These are phyloP conservation scores for Romanogobio albipinnatus DNA, from an alignment of 2,113 vertebrate species.

Conservation along the genomic window DNA sequence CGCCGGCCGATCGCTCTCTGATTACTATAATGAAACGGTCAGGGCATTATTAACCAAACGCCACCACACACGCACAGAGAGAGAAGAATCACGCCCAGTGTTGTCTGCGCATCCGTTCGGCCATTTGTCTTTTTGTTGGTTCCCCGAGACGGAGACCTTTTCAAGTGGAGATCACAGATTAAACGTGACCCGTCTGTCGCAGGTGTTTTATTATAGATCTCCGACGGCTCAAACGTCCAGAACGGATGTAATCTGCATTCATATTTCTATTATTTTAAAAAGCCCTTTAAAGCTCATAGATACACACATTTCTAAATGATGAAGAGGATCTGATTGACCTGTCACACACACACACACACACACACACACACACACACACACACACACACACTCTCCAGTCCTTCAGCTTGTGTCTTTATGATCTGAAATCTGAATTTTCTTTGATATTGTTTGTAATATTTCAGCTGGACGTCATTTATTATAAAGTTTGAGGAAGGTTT, in stretches of 20 bases:
- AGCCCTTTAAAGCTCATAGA: no score
- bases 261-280: no score
- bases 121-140: slow-evolving; percentile 57
- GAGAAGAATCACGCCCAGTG: slow-evolving; percentile 45
- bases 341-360: no score
- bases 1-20: slow-evolving; percentile 73
- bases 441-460: no score
- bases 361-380: no score
- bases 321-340: no score
- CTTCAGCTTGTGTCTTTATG: no score
- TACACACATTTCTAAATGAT: no score
- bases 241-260: not conserved
- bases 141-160: slow-evolving; percentile 14
- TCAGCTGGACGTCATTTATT: no score
- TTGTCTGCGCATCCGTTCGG: slow-evolving; percentile 57
- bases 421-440: no score
- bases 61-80: slow-evolving; percentile 41
- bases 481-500: no score
- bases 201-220: slow-evolving; percentile 40
- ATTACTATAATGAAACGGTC: slow-evolving; percentile 85
- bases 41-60: slow-evolving; percentile 81
- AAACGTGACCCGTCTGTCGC: slow-evolving; percentile 32
- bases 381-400: no score
- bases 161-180: slow-evolving; percentile 36
- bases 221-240: not conserved